Conservation (phyloP, 2,113 vertebrate genomes). For the Coreoperca whiteheadi region DNA sequence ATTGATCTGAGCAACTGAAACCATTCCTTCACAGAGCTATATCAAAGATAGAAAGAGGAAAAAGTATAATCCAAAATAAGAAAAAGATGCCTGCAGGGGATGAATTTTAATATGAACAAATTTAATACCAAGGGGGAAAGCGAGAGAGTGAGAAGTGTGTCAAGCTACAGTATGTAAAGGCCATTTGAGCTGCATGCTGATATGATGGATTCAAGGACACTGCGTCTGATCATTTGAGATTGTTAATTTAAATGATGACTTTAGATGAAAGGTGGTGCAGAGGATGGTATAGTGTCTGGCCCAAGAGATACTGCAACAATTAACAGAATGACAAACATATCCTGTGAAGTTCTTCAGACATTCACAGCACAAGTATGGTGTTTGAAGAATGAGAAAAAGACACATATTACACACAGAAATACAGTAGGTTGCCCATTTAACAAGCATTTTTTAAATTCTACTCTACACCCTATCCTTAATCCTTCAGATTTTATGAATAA, state of each 20-base stretch:
- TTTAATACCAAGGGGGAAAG: slow-evolving; percentile 15
- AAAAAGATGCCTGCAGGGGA: slow-evolving; percentile 39
- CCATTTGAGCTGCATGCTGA: slow-evolving; percentile 22
- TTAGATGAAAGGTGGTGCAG: slow-evolving; percentile 32
- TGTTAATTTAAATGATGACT: slow-evolving; percentile 8
- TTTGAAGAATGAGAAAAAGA: slow-evolving; percentile 34
- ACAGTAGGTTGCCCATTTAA: slow-evolving; percentile 1
- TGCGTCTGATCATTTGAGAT: slow-evolving; percentile 23
- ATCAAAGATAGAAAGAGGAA: slow-evolving; percentile 35
- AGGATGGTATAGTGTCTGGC: not conserved
- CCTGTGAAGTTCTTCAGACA: slow-evolving; percentile 8
- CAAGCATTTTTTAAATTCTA: not conserved
- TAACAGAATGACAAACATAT: slow-evolving; percentile 15
- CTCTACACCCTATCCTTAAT: no score
- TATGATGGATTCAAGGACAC: slow-evolving; percentile 22
- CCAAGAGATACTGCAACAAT: slow-evolving; percentile 11
- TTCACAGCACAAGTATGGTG: not conserved
- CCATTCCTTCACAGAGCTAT: slow-evolving; percentile 48
- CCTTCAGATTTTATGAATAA: no score
- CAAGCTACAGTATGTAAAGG: slow-evolving; percentile 28
- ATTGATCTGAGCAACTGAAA: slow-evolving; percentile 63
- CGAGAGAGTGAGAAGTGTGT: not conserved
- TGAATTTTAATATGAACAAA: slow-evolving; percentile 50
- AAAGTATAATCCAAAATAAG: slow-evolving; percentile 42
- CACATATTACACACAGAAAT: not conserved